Evolutionary conservation across 2,797 vertebrate species (phyloP).

Genomic region (Danio jaintianensis): DNA sequence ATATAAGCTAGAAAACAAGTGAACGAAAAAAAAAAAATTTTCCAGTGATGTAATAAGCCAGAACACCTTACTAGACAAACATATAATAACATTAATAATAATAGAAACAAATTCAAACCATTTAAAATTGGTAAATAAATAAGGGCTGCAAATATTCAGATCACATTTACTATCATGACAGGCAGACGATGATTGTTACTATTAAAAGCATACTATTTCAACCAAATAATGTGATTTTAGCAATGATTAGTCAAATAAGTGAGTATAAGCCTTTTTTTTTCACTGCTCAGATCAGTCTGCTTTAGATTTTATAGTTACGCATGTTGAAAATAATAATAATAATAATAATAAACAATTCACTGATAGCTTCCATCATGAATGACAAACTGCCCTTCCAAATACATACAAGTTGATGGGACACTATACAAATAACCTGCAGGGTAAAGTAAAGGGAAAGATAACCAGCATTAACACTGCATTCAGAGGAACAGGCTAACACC

Average conservation of each 20-base stretch:
- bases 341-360: no score
- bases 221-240: conserved; percentile 20
- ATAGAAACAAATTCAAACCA: conserved; percentile 12
- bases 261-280: background rate
- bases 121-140: conserved; percentile 51
- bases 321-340: background rate
- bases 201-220: background rate
- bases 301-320: background rate
- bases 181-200: conserved; percentile 7
- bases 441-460: conserved; percentile 20
- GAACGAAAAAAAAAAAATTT: background rate
- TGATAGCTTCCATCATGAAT: background rate
- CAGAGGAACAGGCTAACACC: conserved; percentile 32
- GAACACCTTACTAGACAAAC: conserved; percentile 16
- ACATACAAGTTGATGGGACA: conserved; percentile 22
- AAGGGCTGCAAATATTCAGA: conserved; percentile 35
- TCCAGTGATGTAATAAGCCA: conserved; percentile 37
- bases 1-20: conserved; percentile 61
- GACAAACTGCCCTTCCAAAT: conserved; percentile 24
- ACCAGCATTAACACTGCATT: conserved; percentile 37
- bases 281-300: background rate
- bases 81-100: conserved; percentile 16
- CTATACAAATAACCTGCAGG: conserved; percentile 15
- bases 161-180: background rate
- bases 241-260: conserved; percentile 23